A percentile compares a stretch with the other conserved stretches of the same genome.
These are phyloP conservation scores for Nesogale talazaci DNA, from an alignment of 2,113 vertebrate species.

Conservation along the genomic window DNA sequence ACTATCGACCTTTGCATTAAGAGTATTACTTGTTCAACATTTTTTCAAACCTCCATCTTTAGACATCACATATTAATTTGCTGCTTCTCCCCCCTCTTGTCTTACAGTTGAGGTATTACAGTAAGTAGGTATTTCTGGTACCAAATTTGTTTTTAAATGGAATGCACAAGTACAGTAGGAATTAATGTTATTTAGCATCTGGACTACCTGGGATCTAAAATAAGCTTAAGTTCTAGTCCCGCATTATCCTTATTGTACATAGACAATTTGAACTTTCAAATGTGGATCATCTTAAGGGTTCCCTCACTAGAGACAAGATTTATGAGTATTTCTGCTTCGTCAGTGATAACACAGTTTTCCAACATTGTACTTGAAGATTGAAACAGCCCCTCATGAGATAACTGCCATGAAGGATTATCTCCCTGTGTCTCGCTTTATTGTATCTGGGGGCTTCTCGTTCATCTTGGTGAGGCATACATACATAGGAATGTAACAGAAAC, in stretches of 20 bases:
- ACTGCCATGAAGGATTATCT: conserved; percentile 50
- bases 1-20: not conserved
- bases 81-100: not conserved
- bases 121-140: conserved; percentile 51
- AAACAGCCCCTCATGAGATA: conserved; percentile 29
- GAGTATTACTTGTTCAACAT: too few relatives aligned
- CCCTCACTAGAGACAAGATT: conserved; percentile 49
- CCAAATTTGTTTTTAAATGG: not conserved
- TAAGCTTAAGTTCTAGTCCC: conserved; percentile 54
- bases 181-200: conserved; percentile 50
- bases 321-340: conserved; percentile 63
- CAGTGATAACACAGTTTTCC: conserved; percentile 36
- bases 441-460: conserved; percentile 28
- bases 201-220: conserved; percentile 53
- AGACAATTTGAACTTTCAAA: conserved; percentile 43
- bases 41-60: not conserved
- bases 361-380: conserved; percentile 38
- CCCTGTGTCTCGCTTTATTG: not conserved
- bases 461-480: conserved; percentile 2
- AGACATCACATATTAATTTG: conserved; percentile 50
- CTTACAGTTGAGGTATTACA: conserved; percentile 40
- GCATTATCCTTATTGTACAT: conserved; percentile 49
- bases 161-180: conserved; percentile 17
- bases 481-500: conserved; percentile 43
- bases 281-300: conserved; percentile 53